A percentile compares a stretch with the other conserved stretches of the same genome.
Conservation (phyloP, 1,140 invertebrate species). For the Lycorma delicatula region DNA sequence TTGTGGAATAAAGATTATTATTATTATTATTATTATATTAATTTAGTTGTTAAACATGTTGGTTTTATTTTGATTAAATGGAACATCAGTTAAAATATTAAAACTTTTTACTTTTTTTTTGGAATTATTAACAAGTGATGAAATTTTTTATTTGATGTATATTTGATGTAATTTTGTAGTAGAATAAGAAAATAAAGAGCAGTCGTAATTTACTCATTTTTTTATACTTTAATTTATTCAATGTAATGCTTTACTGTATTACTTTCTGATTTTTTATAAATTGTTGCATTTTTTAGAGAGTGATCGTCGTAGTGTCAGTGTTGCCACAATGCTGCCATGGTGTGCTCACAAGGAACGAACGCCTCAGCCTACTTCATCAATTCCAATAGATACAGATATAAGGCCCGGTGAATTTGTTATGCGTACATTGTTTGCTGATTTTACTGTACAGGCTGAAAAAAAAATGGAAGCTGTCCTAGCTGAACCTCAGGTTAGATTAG, state of each 20-base stretch:
- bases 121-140: neutral
- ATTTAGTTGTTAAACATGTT: too few relatives aligned
- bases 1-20: too few relatives aligned
- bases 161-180: neutral
- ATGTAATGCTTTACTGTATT: neutral
- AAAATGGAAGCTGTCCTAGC: constrained; percentile 93
- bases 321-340: constrained; percentile 59
- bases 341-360: constrained; percentile 67
- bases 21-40: too few relatives aligned
- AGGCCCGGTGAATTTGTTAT: constrained; percentile 91
- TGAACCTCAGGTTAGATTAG: constrained; percentile 64
- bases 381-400: constrained; percentile 50
- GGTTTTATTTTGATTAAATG: too few relatives aligned
- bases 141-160: neutral
- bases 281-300: constrained; percentile 14
- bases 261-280: neutral
- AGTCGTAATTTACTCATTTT: neutral
- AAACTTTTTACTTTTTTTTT: neutral
- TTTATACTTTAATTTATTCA: neutral
- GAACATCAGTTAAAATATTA: too few relatives aligned
- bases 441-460: constrained; percentile 83
- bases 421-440: constrained; percentile 87
- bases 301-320: constrained; percentile 23
- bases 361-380: constrained; percentile 42
- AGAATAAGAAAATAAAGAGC: too few relatives aligned